A percentile compares a stretch with the other conserved stretches of the same genome.
Evolutionary conservation across 2,113 vertebrate species (phyloP).

Genomic region (Cyphomyrus plagiostoma): DNA sequence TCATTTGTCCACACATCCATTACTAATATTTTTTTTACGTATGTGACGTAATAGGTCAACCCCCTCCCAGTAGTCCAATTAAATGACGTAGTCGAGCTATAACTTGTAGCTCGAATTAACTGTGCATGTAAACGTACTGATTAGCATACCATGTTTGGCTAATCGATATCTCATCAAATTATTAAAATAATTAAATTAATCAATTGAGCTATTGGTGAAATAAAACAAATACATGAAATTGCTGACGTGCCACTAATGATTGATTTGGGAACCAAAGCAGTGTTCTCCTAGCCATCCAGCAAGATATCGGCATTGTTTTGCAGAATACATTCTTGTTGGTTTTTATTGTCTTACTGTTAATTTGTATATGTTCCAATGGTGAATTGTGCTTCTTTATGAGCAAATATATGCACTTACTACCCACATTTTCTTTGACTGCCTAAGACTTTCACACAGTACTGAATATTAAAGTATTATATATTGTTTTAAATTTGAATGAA

Average conservation of each 20-base stretch:
- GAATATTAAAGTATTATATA: not conserved
- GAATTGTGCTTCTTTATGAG: not conserved
- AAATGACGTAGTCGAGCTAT: no score
- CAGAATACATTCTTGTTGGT: not conserved
- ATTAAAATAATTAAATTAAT: not conserved
- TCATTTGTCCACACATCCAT: no score
- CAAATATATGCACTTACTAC: not conserved
- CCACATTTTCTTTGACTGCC: not conserved
- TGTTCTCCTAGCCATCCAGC: not conserved
- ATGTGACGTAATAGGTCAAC: no score
- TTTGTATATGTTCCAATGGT: not conserved
- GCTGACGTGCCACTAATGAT: not conserved
- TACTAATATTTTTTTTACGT: no score
- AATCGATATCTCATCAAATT: not conserved
- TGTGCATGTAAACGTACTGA: no score
- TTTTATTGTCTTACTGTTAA: not conserved
- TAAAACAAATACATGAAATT: not conserved
- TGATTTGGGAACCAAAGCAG: not conserved
- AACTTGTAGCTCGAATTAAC: no score
- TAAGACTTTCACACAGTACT: not conserved
- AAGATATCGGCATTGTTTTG: not conserved
- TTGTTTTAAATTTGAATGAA: not conserved
- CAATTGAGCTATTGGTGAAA: not conserved
- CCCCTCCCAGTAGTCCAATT: no score
- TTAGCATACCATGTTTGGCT: not conserved